These are phyloP conservation scores for Polypedilum vanderplanki DNA, from an alignment of 1,140 invertebrate genomes.

Conservation along the genomic window DNA sequence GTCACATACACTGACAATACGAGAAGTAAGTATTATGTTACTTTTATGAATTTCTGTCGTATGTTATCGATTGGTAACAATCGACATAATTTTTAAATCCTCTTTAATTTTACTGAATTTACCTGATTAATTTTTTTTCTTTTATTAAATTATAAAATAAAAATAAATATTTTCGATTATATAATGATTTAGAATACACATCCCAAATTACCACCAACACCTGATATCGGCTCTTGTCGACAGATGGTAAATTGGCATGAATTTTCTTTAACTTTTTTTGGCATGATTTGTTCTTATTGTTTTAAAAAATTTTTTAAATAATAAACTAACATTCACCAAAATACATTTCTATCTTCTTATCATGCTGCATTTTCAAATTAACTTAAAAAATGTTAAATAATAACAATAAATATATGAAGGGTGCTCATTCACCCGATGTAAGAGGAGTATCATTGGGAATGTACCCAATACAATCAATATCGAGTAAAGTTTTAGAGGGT, in stretches of 20 bases:
- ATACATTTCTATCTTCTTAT: not conserved
- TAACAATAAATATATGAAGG: constrained; percentile 47
- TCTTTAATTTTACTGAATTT: too few relatives aligned
- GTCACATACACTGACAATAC: constrained; percentile 82
- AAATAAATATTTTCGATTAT: too few relatives aligned
- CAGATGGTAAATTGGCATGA: constrained; percentile 29
- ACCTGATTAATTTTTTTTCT: constrained; percentile 34
- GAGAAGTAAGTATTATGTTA: constrained; percentile 64
- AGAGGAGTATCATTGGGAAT: constrained; percentile 77
- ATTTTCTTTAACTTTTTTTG: not conserved
- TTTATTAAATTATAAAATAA: constrained; percentile 30
- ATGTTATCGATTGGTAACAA: too few relatives aligned
- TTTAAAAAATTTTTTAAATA: not conserved
- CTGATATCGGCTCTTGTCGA: constrained; percentile 23
- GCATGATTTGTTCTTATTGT: not conserved
- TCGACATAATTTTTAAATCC: too few relatives aligned
- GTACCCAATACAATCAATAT: constrained; percentile 78
- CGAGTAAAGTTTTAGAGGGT: constrained; percentile 73
- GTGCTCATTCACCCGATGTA: constrained; percentile 78
- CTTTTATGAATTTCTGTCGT: constrained; percentile 27
- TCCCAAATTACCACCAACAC: constrained; percentile 1
- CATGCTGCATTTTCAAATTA: constrained; percentile 17
- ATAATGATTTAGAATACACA: constrained; percentile 7
- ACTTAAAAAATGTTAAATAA: constrained; percentile 27
- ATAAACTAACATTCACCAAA: not conserved